Evolutionary conservation across 2,113 vertebrate species (phyloP).

Genomic region (Sebastes schlegelii): DNA sequence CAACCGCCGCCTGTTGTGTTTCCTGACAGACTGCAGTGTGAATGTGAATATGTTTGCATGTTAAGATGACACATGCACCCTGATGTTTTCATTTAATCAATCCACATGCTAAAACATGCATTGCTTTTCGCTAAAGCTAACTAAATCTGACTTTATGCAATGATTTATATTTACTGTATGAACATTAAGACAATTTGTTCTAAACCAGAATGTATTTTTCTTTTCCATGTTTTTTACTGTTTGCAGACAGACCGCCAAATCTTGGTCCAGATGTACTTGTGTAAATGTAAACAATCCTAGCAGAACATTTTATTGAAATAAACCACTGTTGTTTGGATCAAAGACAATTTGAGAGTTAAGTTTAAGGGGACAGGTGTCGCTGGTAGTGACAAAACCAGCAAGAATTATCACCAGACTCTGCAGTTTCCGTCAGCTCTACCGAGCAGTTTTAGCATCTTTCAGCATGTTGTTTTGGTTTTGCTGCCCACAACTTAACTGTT

Average conservation of each 20-base stretch:
- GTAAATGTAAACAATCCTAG: neutral
- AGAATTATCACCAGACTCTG: too few relatives aligned
- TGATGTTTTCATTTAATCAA: neutral
- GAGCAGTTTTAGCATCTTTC: too few relatives aligned
- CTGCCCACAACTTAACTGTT: too few relatives aligned
- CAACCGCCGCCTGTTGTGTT: neutral
- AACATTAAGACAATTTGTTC: neutral
- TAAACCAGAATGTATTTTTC: neutral
- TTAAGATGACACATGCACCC: neutral
- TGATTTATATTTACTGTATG: neutral
- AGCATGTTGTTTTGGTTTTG: too few relatives aligned
- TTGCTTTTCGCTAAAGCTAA: neutral
- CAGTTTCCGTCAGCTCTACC: too few relatives aligned
- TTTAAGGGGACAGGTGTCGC: too few relatives aligned
- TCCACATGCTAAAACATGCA: neutral
- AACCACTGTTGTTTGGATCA: neutral
- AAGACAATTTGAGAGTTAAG: too few relatives aligned
- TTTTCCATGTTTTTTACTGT: neutral
- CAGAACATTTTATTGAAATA: neutral
- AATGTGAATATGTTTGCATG: slow-evolving; percentile 2
- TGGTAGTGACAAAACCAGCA: too few relatives aligned
- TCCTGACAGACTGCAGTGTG: slow-evolving; percentile 8
- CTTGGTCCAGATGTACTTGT: neutral
- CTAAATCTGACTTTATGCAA: neutral
- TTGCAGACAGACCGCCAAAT: neutral